phyloP scores from a whole-genome alignment of 2,797 vertebrate genomes.

The Phyllotis vaccarum region DNA sequence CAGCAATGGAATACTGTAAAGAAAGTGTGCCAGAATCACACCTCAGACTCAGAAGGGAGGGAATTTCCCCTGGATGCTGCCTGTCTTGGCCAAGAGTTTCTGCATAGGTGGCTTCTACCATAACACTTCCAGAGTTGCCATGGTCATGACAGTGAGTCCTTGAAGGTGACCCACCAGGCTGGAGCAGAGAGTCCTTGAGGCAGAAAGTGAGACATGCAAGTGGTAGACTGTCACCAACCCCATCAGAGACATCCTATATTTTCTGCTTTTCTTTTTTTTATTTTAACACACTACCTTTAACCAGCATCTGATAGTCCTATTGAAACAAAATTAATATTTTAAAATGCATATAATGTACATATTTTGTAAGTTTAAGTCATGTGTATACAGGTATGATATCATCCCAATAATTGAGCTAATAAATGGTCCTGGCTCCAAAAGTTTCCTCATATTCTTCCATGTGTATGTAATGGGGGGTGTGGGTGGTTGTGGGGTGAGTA shows the following conservation, averaged over 20 bases:
- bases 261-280: not conserved
- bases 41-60: not conserved
- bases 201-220: not conserved
- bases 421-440: not conserved
- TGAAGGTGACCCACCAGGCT: accelerated
- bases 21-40: not conserved
- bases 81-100: not conserved
- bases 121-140: not conserved
- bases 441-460: not conserved
- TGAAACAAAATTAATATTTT: not conserved
- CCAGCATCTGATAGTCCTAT: not conserved
- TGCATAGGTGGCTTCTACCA: not conserved
- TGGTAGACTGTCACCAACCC: not conserved
- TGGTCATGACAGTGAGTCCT: not conserved
- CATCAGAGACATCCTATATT: not conserved
- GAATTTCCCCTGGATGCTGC: not conserved
- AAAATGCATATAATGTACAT: not conserved
- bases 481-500: not conserved
- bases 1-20: not conserved
- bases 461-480: not conserved
- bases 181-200: not conserved
- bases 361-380: not conserved
- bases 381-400: not conserved
- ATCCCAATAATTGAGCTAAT: not conserved
- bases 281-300: not conserved